A percentile compares a stretch with the other conserved stretches of the same genome.
phyloP scores from a whole-genome alignment of 2,888 invertebrate genomes.

The Luperina testacea region DNA sequence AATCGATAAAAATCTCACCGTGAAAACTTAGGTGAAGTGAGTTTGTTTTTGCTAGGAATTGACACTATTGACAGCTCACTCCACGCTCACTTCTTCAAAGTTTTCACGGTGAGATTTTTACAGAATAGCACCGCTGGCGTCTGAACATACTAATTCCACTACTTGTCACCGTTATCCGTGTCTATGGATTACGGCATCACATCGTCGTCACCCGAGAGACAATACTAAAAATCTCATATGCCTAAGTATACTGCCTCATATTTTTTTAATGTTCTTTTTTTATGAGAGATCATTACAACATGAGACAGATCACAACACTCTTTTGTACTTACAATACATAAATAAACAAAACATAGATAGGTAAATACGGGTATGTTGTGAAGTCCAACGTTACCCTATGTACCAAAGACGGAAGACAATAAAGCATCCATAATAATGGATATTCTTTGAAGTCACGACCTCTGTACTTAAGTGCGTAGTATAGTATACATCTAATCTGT shows the following conservation, averaged over 20 bases:
- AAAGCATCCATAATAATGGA: conserved; percentile 53
- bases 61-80: too few relatives aligned
- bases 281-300: not conserved
- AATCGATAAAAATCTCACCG: too few relatives aligned
- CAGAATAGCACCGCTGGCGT: too few relatives aligned
- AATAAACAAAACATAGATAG: not conserved
- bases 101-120: too few relatives aligned
- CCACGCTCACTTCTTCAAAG: too few relatives aligned
- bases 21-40: too few relatives aligned
- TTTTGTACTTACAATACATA: not conserved
- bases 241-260: too few relatives aligned
- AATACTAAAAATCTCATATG: not conserved
- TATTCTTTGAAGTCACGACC: conserved; percentile 49
- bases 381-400: conserved; percentile 7
- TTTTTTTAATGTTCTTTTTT: too few relatives aligned
- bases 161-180: not conserved
- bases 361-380: not conserved
- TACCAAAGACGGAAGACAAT: conserved; percentile 40
- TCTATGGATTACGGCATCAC: not conserved
- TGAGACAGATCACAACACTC: not conserved
- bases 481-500: conserved; percentile 52
- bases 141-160: not conserved
- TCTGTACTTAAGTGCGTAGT: conserved; percentile 50
- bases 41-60: too few relatives aligned
- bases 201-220: not conserved